phyloP scores from a whole-genome alignment of 2,888 invertebrate species.

The Drosophila atripex region DNA sequence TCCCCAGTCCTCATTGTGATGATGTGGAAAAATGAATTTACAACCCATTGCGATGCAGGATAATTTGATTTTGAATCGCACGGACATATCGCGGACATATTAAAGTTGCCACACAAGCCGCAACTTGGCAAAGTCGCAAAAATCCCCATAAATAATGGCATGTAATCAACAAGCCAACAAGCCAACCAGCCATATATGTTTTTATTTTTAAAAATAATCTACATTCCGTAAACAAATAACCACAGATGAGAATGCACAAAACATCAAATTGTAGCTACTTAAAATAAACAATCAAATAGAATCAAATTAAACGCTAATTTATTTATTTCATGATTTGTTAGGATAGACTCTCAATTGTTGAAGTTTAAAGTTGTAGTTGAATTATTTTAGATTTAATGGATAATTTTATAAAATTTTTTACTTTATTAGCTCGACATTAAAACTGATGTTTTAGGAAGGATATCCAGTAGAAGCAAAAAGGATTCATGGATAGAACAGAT shows the following conservation, averaged over 20 bases:
- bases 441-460: too few species aligned
- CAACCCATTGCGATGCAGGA: slow-evolving; percentile 2
- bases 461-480: too few species aligned
- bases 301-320: neutral
- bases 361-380: neutral
- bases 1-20: slow-evolving; percentile 15
- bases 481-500: too few species aligned
- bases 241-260: neutral
- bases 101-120: slow-evolving; percentile 3
- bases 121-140: neutral
- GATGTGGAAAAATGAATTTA: slow-evolving; percentile 42
- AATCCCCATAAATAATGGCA: neutral
- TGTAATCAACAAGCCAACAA: slow-evolving; percentile 1
- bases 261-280: neutral
- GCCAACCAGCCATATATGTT: neutral
- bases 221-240: neutral
- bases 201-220: neutral
- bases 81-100: slow-evolving; percentile 11
- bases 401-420: too few species aligned
- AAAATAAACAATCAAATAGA: neutral
- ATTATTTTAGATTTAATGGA: too few species aligned
- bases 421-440: too few species aligned
- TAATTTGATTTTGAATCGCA: slow-evolving; percentile 35
- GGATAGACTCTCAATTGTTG: neutral
- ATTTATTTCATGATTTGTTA: neutral